These are phyloP conservation scores for Dichetophora obliterata DNA, from an alignment of 2,888 invertebrate genomes.

Conservation along the genomic window DNA sequence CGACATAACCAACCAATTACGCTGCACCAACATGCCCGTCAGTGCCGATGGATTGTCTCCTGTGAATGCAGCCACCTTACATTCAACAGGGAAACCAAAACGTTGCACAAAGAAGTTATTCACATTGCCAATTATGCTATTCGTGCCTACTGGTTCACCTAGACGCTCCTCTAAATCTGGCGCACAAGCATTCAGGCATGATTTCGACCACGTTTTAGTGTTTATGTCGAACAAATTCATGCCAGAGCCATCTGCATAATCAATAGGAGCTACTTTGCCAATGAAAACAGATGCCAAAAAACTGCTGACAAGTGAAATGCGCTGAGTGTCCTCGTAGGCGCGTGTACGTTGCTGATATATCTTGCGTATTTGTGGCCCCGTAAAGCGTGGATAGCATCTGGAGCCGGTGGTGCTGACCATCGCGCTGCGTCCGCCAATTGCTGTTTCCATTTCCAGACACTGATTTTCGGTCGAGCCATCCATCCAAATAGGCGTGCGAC, in stretches of 20 bases:
- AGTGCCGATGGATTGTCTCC: slow-evolving; percentile 95
- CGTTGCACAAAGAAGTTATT: slow-evolving; percentile 86
- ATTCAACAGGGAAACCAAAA: slow-evolving; percentile 85
- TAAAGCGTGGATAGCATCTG: slow-evolving; percentile 76
- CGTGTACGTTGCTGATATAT: slow-evolving; percentile 79
- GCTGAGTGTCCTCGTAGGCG: slow-evolving; percentile 81
- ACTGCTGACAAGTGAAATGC: slow-evolving; percentile 93
- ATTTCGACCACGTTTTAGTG: slow-evolving; percentile 81
- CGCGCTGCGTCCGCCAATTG: slow-evolving; percentile 76
- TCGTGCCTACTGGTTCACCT: slow-evolving; percentile 80
- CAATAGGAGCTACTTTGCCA: slow-evolving; percentile 91
- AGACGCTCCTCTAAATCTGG: slow-evolving; percentile 81
- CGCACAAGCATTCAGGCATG: slow-evolving; percentile 83
- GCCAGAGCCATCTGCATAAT: slow-evolving; percentile 93
- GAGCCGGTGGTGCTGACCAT: slow-evolving; percentile 68
- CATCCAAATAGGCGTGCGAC: slow-evolving; percentile 96
- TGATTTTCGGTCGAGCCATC: slow-evolving; percentile 76
- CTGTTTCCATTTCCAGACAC: slow-evolving; percentile 78
- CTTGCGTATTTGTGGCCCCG: slow-evolving; percentile 94
- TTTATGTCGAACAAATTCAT: slow-evolving; percentile 94
- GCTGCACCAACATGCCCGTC: slow-evolving; percentile 83
- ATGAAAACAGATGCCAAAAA: slow-evolving; percentile 90
- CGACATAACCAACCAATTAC: slow-evolving; percentile 88
- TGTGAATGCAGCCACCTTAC: slow-evolving; percentile 89
- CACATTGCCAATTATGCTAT: slow-evolving; percentile 79